Evolutionary conservation across 2,888 invertebrate genomes (phyloP), one percentile per base, ranked within the genome.

Genomic region (Monopis laevigella): DNA sequence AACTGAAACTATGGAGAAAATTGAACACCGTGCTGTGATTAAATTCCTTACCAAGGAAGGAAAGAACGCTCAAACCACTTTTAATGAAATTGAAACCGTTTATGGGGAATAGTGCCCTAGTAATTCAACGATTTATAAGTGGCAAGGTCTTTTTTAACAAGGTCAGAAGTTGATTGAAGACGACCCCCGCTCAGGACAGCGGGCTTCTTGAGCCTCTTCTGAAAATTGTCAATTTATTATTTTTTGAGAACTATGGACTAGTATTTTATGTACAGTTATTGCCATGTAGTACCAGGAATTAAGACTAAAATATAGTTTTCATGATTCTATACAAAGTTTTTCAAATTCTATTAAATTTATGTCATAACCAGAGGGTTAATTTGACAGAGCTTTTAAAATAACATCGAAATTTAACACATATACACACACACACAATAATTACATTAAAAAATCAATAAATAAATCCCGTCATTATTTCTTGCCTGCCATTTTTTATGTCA

Each of bases 151-250:
- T n/a, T n/a, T n/a, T n/a, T n/a, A n/a, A n/a, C n/a, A n/a, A n/a
- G n/a, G n/a, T n/a, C n/a, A n/a, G n/a, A n/a, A n/a, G n/a, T n/a
- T n/a, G n/a, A n/a, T n/a, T n/a, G n/a, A n/a, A n/a, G n/a, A n/a
- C n/a, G n/a, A n/a, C n/a, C n/a, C n/a, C n/a, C n/a, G n/a, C n/a
- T n/a, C n/a, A n/a, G n/a, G n/a, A n/a, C n/a, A n/a, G n/a, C n/a
- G n/a, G n/a, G 55, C 53, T 45, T 57, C 55, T 21, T 50, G 47
- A 5, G 53, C 51, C 45, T 56, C 55, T 46, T 55, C 55, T 1
- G 50, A 51, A 4, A 52, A 43, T 26, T 49, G 50, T 1, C 55
- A 48, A 42, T 52, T 13, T 42, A 51, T 39, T 7, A 56, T 51
- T n/a, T n/a, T n/a, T n/a, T n/a, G n/a, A n/a, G n/a, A n/a, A n/a